A percentile compares a stretch with the other conserved stretches of the same genome.
Evolutionary conservation across 2,888 invertebrate genomes (phyloP).

Genomic region (Apamea epomidion): DNA sequence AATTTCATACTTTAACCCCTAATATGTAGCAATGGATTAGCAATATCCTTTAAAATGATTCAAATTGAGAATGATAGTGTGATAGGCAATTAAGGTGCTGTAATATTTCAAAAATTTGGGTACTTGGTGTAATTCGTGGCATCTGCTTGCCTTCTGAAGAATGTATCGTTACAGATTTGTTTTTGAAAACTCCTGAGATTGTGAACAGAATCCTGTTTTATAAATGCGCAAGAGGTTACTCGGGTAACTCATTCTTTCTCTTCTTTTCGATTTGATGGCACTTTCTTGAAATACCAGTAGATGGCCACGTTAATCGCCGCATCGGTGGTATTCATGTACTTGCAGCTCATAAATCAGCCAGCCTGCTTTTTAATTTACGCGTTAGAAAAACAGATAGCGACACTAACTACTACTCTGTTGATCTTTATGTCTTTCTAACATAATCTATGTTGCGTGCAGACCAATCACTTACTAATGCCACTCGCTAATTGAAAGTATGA

Average conservation of each 20-base stretch:
- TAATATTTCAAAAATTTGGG: no score
- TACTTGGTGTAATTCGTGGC: no score
- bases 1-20: no score
- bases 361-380: slow-evolving; percentile 20
- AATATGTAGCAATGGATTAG: no score
- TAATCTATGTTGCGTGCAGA: slow-evolving; percentile 45
- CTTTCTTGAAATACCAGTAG: slow-evolving; percentile 9
- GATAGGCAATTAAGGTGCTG: no score
- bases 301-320: background rate
- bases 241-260: background rate
- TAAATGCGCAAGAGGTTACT: no score
- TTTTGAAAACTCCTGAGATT: background rate
- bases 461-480: slow-evolving; percentile 19
- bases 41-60: no score
- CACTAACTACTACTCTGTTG: slow-evolving; percentile 24
- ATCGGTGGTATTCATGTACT: background rate
- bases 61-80: no score
- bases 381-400: slow-evolving; percentile 11
- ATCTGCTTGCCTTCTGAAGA: no score
- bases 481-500: slow-evolving; percentile 32
- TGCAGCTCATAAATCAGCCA: slow-evolving; percentile 15
- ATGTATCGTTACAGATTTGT: no score
- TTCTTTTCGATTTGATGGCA: background rate
- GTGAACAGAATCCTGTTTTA: background rate
- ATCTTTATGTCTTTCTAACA: slow-evolving; percentile 17